A percentile compares a stretch with the other conserved stretches of the same genome.
These are phyloP conservation scores for Myripristis murdjan DNA, from an alignment of 2,797 vertebrate genomes.

Conservation along the genomic window DNA sequence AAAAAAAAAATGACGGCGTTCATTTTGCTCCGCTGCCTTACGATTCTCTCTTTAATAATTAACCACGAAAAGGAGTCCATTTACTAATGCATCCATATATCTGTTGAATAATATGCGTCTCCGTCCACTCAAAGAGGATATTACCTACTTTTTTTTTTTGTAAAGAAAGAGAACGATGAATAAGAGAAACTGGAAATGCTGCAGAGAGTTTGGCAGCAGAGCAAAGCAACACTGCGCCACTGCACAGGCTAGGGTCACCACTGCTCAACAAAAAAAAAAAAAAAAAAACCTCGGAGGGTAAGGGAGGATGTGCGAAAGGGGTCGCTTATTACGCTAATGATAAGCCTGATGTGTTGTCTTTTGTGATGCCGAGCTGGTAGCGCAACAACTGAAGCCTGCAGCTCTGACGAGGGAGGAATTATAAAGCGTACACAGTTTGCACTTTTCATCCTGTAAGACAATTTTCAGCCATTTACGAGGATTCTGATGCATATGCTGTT, in stretches of 20 bases:
- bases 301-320: neutral
- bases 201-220: neutral
- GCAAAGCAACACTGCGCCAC: neutral
- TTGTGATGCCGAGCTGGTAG: constrained; percentile 14
- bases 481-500: constrained; percentile 41
- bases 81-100: constrained; percentile 23
- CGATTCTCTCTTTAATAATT: no score
- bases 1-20: neutral
- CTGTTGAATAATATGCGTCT: constrained; percentile 18
- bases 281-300: neutral
- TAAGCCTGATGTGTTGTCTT: neutral
- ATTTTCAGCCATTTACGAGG: constrained; percentile 12
- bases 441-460: constrained; percentile 1
- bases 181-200: constrained; percentile 4
- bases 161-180: neutral
- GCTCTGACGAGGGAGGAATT: neutral
- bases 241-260: neutral
- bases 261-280: neutral
- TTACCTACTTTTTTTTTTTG: neutral
- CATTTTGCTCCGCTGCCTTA: no score
- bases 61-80: neutral
- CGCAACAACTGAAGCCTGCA: neutral
- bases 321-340: constrained; percentile 1
- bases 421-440: neutral
- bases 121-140: neutral